Evolutionary conservation across 2,888 invertebrate species (phyloP).

Genomic region (Ectemnius continuus): DNA sequence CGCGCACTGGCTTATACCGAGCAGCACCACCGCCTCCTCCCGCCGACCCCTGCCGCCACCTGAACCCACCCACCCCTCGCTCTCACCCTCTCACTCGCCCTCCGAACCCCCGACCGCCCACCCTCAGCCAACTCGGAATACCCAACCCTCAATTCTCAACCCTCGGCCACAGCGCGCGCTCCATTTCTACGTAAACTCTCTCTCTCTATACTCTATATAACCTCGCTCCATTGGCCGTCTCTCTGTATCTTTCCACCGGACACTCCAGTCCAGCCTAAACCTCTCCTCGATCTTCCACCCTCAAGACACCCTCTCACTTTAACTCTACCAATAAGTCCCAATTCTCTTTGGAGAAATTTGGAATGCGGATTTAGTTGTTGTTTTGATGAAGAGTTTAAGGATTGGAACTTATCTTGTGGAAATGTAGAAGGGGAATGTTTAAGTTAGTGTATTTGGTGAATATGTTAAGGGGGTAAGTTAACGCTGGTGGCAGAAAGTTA

Average conservation of each 20-base stretch:
- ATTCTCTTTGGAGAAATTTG: too few species aligned
- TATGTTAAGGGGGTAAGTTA: constrained; percentile 38
- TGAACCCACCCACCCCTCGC: constrained; percentile 25
- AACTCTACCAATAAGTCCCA: too few species aligned
- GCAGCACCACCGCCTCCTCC: constrained; percentile 64
- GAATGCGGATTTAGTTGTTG: too few species aligned
- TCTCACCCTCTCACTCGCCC: constrained; percentile 36
- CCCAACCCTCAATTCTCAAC: background rate
- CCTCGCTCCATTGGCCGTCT: constrained; percentile 12
- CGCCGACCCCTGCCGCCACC: constrained; percentile 36
- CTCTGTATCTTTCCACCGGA: constrained; percentile 13
- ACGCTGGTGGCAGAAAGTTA: constrained; percentile 59
- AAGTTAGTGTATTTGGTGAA: too few species aligned
- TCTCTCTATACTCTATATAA: constrained; percentile 1
- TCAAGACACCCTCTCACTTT: too few species aligned
- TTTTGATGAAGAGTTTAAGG: too few species aligned
- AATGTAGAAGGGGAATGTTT: too few species aligned
- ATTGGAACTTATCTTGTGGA: too few species aligned
- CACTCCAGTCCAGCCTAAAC: too few species aligned
- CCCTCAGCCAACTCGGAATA: background rate
- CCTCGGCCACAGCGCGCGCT: constrained; percentile 18
- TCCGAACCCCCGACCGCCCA: constrained; percentile 7
- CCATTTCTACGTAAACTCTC: constrained; percentile 43
- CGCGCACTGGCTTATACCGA: constrained; percentile 77
- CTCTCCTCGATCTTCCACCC: too few species aligned